A percentile compares a stretch with the other conserved stretches of the same genome.
Evolutionary conservation across 2,113 vertebrate genomes (phyloP).

Genomic region (Erpornis zantholeuca): DNA sequence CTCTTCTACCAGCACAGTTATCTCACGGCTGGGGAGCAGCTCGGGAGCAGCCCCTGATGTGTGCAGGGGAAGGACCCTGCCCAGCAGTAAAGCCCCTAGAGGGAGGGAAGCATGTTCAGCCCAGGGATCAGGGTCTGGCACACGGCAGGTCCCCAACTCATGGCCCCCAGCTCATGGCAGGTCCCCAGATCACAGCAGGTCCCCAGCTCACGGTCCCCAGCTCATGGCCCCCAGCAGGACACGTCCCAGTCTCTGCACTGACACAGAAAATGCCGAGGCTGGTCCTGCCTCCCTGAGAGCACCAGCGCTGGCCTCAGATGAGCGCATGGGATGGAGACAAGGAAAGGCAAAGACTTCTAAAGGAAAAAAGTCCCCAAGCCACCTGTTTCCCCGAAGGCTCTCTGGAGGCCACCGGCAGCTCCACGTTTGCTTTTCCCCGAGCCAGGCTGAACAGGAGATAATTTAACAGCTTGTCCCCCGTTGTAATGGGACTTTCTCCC

Average conservation of each 20-base stretch:
- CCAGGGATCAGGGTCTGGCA: rapidly evolving
- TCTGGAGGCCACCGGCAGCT: neutral
- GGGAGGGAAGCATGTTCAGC: rapidly evolving
- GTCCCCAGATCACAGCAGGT: too few species aligned
- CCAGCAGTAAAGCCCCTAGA: rapidly evolving
- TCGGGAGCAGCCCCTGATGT: neutral
- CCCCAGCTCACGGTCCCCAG: too few species aligned
- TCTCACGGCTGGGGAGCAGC: neutral
- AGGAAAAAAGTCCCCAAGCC: neutral
- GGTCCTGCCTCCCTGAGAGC: neutral
- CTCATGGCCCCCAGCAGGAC: rapidly evolving
- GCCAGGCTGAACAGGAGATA: neutral
- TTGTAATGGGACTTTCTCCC: neutral
- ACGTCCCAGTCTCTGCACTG: rapidly evolving
- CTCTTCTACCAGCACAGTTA: neutral
- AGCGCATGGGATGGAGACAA: rapidly evolving
- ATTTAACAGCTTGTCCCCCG: neutral
- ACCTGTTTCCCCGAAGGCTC: neutral
- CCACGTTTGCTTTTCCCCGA: neutral
- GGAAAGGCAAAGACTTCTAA: neutral
- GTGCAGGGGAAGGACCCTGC: neutral
- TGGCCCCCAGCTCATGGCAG: too few species aligned
- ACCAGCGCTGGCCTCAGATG: neutral
- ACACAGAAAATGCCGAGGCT: neutral
- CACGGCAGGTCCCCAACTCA: rapidly evolving